Evolutionary conservation across 1,140 invertebrate species (phyloP).

Genomic region (Colletes latitarsis): DNA sequence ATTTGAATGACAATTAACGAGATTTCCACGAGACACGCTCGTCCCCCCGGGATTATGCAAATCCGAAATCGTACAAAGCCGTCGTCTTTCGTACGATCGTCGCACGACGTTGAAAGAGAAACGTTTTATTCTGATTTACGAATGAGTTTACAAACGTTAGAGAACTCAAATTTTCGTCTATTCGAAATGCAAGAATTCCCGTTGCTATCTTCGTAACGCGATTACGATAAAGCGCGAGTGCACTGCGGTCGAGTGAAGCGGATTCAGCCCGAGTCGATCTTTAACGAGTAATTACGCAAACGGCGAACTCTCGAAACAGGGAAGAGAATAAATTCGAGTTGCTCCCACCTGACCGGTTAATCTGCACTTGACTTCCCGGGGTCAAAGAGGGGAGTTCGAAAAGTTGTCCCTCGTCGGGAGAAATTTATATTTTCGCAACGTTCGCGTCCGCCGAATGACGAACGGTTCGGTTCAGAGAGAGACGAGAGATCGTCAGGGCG

Average conservation of each 20-base stretch:
- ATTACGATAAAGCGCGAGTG: too few relatives aligned
- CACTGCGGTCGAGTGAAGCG: too few relatives aligned
- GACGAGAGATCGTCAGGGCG: too few relatives aligned
- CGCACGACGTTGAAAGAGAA: too few relatives aligned
- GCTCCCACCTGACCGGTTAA: background rate
- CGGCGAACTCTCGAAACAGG: background rate
- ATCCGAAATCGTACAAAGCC: background rate
- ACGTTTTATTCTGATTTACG: too few relatives aligned
- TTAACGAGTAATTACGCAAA: background rate
- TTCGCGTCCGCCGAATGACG: conserved; percentile 39
- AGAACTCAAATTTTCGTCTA: too few relatives aligned
- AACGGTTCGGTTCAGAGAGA: conserved; percentile 52
- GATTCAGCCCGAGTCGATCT: too few relatives aligned
- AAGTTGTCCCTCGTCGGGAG: conserved; percentile 40
- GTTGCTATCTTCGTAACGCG: too few relatives aligned
- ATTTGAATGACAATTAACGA: conserved; percentile 36
- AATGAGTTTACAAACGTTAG: too few relatives aligned
- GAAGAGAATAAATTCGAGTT: background rate
- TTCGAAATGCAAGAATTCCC: too few relatives aligned
- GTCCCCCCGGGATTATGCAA: conserved; percentile 18
- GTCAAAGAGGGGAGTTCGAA: conserved; percentile 11
- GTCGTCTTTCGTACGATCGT: background rate
- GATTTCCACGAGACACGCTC: background rate
- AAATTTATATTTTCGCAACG: conserved; percentile 57
- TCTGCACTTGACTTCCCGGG: conserved; percentile 10